Conservation (phyloP, 2,888 invertebrate species). For the Drosophila glabriapex region DNA sequence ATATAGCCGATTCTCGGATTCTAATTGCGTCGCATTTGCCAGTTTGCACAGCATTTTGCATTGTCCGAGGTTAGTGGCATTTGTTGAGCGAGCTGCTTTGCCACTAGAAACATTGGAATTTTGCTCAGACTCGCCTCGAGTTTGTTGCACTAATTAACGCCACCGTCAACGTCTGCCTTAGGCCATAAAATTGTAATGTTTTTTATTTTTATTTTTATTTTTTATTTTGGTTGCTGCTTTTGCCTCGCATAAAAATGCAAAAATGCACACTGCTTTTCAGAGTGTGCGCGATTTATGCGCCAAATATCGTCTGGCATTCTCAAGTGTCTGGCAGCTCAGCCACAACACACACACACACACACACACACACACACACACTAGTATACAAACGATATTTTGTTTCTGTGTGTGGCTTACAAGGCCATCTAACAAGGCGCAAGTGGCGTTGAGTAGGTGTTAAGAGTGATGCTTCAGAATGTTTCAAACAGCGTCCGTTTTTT, state of each 20-base stretch:
- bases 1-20: slow-evolving; percentile 20
- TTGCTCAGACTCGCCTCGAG: slow-evolving; percentile 18
- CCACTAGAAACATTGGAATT: slow-evolving; percentile 33
- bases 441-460: slow-evolving; percentile 21
- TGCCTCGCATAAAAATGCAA: slow-evolving; percentile 40
- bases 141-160: slow-evolving; percentile 57
- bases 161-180: slow-evolving; percentile 41
- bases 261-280: slow-evolving; percentile 37
- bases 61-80: slow-evolving; percentile 72
- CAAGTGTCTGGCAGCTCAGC: slow-evolving; percentile 44
- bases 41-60: slow-evolving; percentile 35
- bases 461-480: slow-evolving; percentile 9
- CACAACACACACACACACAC: slow-evolving; percentile 4
- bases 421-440: not conserved
- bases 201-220: not conserved
- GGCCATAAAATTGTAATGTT: slow-evolving; percentile 37
- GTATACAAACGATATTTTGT: not conserved
- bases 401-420: slow-evolving; percentile 3
- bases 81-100: slow-evolving; percentile 34
- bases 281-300: slow-evolving; percentile 33
- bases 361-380: not conserved
- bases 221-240: not conserved
- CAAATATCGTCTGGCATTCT: slow-evolving; percentile 48
- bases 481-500: not conserved
- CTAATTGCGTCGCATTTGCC: slow-evolving; percentile 49